Percentiles rank a stretch among this genome's conserved stretches.
Evolutionary conservation across 2,797 vertebrate genomes (phyloP).

Genomic region (Anolis apletophallus): DNA sequence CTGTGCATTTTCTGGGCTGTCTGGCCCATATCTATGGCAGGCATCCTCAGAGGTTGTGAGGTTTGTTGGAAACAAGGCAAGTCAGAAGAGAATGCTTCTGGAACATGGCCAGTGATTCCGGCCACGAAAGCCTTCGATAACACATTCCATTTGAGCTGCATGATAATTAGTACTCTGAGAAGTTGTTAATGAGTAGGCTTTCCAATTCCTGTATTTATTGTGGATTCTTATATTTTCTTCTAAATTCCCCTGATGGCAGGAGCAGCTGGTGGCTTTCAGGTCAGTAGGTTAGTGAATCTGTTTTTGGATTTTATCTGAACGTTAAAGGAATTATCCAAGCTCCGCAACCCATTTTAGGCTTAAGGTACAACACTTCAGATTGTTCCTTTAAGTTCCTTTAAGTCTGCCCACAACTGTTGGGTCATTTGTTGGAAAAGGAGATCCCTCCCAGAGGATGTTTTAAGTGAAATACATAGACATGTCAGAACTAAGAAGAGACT

Average conservation of each 20-base stretch:
- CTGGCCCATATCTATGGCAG: too few species aligned
- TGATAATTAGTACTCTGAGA: neutral
- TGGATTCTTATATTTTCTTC: neutral
- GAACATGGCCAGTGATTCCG: too few species aligned
- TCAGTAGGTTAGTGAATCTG: too few species aligned
- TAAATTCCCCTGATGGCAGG: neutral
- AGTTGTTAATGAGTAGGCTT: neutral
- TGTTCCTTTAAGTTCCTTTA: too few species aligned
- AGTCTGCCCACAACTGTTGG: neutral
- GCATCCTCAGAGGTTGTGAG: too few species aligned
- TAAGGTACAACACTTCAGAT: too few species aligned
- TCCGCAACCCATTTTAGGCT: neutral
- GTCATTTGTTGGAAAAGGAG: neutral
- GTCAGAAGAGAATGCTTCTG: too few species aligned
- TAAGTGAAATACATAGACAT: neutral
- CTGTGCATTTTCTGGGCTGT: too few species aligned
- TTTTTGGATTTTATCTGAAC: too few species aligned
- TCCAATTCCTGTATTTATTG: neutral
- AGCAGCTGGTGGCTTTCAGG: too few species aligned
- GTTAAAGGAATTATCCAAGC: neutral
- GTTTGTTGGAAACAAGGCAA: too few species aligned
- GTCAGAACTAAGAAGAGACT: neutral
- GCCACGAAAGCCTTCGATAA: too few species aligned
- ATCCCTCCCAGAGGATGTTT: neutral
- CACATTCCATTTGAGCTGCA: neutral